Base-by-base conservation (phyloP, 2,888 invertebrate species). In the Suillia variegata region DNA sequence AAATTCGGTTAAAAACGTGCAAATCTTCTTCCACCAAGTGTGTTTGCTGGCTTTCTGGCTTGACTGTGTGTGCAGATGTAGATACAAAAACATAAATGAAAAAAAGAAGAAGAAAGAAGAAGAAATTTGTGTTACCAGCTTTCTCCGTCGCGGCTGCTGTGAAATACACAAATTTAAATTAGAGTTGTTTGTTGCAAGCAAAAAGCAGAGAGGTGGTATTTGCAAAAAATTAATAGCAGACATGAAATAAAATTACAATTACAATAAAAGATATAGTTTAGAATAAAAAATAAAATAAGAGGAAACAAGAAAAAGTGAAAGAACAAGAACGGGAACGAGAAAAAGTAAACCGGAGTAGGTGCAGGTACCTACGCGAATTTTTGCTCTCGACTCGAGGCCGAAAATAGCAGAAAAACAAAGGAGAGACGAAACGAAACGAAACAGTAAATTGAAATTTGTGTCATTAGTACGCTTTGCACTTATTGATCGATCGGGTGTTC, bases 391-490 rank as follows among this genome's bases (percentile, higher is more conserved):
- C n/a, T n/a, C n/a, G n/a, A n/a, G 18, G 18, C 45, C 20, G 45
- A 45, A 45, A 45, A 45, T 45, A 45, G 18, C 17, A n/a, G 15
- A 38, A 45, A 5, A 18, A 38, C 4, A 38, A 45, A 20, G 45
- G n/a, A 45, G 4, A 13, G 38, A n/a, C 38, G 13, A 4, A 3
- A 38, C 38, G 4, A n/a, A 38, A 38, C 6, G 6, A 20, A 20
- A 13, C 45, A 45, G 17, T 18, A 45, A 45, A 45, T 45, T 45
- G 18, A 45, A 45, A 45, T 45, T 45, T 45, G 45, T 45, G 45
- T 45, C 45, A 45, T 45, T 45, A 45, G 45, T 45, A 45, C 45
- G 45, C 18, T 38, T 45, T 20, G 45, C 45, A 45, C 45, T 45
- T 45, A 45, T 45, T 20, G 45, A 45, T 45, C 45, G 18, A n/a